Evolutionary conservation across 2,113 vertebrate genomes (phyloP).

Genomic region (Gobius niger): DNA sequence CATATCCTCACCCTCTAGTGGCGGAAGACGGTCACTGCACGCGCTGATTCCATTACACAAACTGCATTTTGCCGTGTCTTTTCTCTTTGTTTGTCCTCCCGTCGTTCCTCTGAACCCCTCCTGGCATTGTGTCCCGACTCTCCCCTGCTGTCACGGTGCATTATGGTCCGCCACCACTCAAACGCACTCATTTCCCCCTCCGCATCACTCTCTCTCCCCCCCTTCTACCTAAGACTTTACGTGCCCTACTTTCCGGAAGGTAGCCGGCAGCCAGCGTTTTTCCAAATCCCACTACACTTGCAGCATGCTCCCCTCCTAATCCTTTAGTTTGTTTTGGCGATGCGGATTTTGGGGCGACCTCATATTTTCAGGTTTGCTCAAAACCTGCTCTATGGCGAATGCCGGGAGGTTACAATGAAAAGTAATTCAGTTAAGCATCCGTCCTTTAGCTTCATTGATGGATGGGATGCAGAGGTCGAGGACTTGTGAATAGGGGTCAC

Average conservation of each 20-base stretch:
- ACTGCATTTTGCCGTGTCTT: not conserved
- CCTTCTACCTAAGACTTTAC: not conserved
- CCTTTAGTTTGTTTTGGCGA: slow-evolving; percentile 17
- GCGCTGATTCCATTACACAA: not conserved
- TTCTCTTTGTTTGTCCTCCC: not conserved
- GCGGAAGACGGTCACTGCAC: slow-evolving; percentile 5
- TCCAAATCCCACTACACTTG: not conserved
- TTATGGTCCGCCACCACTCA: slow-evolving; percentile 18
- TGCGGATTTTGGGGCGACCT: slow-evolving; percentile 11
- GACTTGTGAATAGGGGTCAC: no score
- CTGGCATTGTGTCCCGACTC: slow-evolving; percentile 17
- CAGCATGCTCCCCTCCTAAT: not conserved
- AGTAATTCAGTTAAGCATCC: no score
- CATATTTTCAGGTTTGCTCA: not conserved
- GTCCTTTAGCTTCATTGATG: no score
- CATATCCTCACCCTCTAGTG: slow-evolving; percentile 36
- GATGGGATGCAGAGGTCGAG: no score
- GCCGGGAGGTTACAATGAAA: no score
- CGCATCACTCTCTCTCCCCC: slow-evolving; percentile 6
- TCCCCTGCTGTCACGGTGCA: slow-evolving; percentile 31
- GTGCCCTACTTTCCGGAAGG: slow-evolving; percentile 2
- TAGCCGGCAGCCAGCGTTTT: not conserved
- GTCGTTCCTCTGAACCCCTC: slow-evolving; percentile 3
- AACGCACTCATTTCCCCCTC: not conserved
- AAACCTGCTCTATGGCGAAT: not conserved